Percentiles rank a stretch among this genome's conserved stretches.
Evolutionary conservation across 35 echinoderm and acorn worm genomes (phyloP).

Genomic region (Ptychodera flava): DNA sequence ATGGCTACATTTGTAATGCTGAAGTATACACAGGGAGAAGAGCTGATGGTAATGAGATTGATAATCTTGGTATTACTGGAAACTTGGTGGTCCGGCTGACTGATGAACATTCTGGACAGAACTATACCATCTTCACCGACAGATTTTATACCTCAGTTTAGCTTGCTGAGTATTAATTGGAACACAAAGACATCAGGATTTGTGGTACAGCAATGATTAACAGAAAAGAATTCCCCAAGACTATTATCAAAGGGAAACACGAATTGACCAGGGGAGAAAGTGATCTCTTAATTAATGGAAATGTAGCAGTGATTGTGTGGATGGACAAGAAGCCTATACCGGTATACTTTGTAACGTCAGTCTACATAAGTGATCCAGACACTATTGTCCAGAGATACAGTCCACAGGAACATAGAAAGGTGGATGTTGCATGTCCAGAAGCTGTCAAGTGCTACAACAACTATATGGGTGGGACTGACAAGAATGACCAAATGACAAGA

Average conservation of each 20-base stretch:
- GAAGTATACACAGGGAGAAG: constrained; percentile 47
- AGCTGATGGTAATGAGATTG: constrained; percentile 16
- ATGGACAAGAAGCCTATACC: constrained; percentile 48
- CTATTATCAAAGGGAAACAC: background rate
- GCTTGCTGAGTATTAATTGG: constrained; percentile 3
- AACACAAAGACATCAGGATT: background rate
- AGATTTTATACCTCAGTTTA: constrained; percentile 34
- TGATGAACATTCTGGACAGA: constrained; percentile 16
- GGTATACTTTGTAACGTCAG: constrained; percentile 44
- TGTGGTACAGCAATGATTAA: constrained; percentile 42
- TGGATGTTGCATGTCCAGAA: constrained; percentile 29
- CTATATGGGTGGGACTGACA: constrained; percentile 41
- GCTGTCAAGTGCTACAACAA: constrained; percentile 45
- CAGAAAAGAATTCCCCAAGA: constrained; percentile 32
- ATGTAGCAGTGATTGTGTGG: constrained; percentile 55
- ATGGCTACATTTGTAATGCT: constrained; percentile 38
- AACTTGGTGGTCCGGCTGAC: constrained; percentile 38
- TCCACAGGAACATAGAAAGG: constrained; percentile 31
- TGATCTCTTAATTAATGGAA: constrained; percentile 35
- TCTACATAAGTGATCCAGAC: constrained; percentile 33
- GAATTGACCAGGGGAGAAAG: constrained; percentile 29
- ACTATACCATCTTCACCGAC: constrained; percentile 45
- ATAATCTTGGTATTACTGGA: constrained; percentile 34
- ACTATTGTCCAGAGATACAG: constrained; percentile 43
- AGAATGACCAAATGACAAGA: constrained; percentile 48